phyloP scores from a whole-genome alignment of 1,140 invertebrate genomes.

The Eubasilissa regina region DNA sequence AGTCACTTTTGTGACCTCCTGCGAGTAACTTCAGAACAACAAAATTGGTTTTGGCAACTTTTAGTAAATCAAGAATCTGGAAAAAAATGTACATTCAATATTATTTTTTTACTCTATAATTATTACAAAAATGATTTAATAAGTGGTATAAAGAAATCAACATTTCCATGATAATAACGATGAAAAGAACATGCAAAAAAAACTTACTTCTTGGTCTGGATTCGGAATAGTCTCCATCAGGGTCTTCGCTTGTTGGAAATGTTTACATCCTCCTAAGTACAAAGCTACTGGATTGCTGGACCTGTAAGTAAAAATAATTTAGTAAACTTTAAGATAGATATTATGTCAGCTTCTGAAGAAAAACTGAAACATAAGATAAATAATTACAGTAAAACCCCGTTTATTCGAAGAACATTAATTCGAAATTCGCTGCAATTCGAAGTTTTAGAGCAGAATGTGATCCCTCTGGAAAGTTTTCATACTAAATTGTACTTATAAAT shows the following conservation, averaged over 20 bases:
- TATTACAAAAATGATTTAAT: not conserved
- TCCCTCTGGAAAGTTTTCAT: too few relatives aligned
- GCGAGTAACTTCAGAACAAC: slow-evolving; percentile 93
- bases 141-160: slow-evolving; percentile 33
- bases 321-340: too few relatives aligned
- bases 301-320: slow-evolving; percentile 63
- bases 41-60: slow-evolving; percentile 95
- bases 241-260: slow-evolving; percentile 92
- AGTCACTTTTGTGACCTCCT: slow-evolving; percentile 91
- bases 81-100: slow-evolving; percentile 63
- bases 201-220: slow-evolving; percentile 84
- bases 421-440: too few relatives aligned
- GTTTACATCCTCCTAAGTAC: slow-evolving; percentile 88
- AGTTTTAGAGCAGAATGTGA: too few relatives aligned
- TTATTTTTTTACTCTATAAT: not conserved
- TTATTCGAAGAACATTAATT: too few relatives aligned
- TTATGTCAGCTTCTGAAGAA: too few relatives aligned
- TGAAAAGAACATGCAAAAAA: not conserved
- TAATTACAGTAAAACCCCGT: too few relatives aligned
- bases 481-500: too few relatives aligned
- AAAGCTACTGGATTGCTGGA: slow-evolving; percentile 72
- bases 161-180: not conserved
- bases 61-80: slow-evolving; percentile 87
- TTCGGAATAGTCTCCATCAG: slow-evolving; percentile 86
- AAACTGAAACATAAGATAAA: not conserved